Conservation (phyloP, 2,888 invertebrate species). For the Nysson spinosus region DNA sequence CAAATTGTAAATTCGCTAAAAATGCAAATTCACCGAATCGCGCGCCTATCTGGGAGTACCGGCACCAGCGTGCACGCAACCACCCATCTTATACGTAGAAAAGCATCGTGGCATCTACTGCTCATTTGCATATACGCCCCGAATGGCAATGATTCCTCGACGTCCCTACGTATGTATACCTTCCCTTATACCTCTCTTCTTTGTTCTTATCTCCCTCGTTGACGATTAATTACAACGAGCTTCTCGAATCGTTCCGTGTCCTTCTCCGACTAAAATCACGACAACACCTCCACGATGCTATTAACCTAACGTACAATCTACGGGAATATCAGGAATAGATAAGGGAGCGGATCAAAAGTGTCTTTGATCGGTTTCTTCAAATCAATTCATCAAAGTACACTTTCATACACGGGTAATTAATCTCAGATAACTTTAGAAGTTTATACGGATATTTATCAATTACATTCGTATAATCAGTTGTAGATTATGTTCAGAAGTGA, state of each 20-base stretch:
- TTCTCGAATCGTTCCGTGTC: constrained; percentile 3
- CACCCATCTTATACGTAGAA: constrained; percentile 42
- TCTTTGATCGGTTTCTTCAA: too few species aligned
- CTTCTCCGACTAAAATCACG: neutral
- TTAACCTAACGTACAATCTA: constrained; percentile 4
- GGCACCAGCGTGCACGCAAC: constrained; percentile 53
- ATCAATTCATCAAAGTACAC: too few species aligned
- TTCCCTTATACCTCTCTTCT: constrained; percentile 2
- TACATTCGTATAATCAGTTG: too few species aligned
- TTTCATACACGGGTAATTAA: too few species aligned
- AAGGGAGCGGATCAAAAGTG: too few species aligned
- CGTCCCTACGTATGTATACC: constrained; percentile 16
- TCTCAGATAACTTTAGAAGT: too few species aligned
- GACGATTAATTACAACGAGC: constrained; percentile 51
- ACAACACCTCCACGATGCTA: constrained; percentile 5
- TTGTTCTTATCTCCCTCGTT: constrained; percentile 30
- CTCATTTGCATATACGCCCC: constrained; percentile 68
- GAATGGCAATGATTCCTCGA: constrained; percentile 63
- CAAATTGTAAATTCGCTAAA: constrained; percentile 74
- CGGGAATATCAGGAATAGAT: constrained; percentile 7
- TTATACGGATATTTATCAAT: too few species aligned
- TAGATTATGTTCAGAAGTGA: too few species aligned
- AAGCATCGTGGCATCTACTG: constrained; percentile 55
- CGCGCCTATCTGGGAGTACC: constrained; percentile 51
- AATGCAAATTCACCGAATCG: constrained; percentile 72